Evolutionary conservation across 1,140 invertebrate genomes (phyloP), one percentile per base, ranked within the genome.

Genomic region (Papilio machaon): DNA sequence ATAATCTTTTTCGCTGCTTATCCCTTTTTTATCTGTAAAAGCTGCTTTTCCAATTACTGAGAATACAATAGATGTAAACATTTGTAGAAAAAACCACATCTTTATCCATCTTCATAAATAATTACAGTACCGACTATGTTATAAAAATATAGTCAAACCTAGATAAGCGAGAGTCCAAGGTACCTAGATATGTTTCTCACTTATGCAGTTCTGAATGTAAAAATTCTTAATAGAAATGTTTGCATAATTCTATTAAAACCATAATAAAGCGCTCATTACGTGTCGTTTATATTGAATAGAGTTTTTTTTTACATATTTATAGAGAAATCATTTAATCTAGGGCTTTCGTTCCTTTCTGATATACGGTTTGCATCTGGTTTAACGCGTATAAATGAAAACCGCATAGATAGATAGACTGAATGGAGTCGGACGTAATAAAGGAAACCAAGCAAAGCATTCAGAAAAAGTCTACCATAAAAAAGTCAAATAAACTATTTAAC

Each of bases 221-320:
- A 30, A 30, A 30, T 30, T 30, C 23, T 30, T 30, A 30, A 30
- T 30, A 30, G 23, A 30, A 30, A 30, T 30, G 2, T 30, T 30
- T 23, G 1, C 23, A 23, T 64, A 30, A 30, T 64, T 64, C 23
- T 64, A 64, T 58, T 19, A 19, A 35, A 70, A 70, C 15, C 30
- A 35, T 30, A 38, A 70, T 70, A 35, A 70, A 35, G 64, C 13
- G 30, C 64, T 15, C 1, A 67, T 67, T 67, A 70, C 64, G 30
- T 70, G 13, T 15, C 64, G 64, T 70, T 70, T 13, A 70, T 70
- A 11, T 70, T 35, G 30, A 38, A 70, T 35, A 35, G 23, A 23
- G 2, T 35, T 70, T 70, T 19, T 19, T 67, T 70, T 70, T 70
- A 70, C 23, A 70, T 67, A 67, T 67, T 70, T 13, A 70, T 70